Conservation (phyloP, 2,113 vertebrate species). For the Nicator chloris region DNA sequence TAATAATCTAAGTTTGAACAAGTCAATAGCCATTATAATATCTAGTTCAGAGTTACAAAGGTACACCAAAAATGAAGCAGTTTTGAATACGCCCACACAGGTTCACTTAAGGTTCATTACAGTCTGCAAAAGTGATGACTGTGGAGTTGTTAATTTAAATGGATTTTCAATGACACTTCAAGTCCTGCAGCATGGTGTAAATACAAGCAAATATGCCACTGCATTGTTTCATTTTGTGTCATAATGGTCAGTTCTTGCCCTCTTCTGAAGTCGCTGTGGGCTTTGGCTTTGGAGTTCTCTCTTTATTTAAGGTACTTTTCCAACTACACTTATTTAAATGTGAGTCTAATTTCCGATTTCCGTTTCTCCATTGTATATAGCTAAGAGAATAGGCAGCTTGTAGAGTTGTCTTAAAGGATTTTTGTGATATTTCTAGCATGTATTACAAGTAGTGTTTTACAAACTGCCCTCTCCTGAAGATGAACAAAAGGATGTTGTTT, state of each 20-base stretch:
- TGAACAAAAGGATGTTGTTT: not conserved
- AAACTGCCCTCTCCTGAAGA: not conserved
- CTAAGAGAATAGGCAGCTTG: not conserved
- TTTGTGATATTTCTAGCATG: not conserved
- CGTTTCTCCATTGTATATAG: not conserved
- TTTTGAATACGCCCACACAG: not conserved
- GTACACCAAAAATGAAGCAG: not conserved
- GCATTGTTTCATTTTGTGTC: not conserved
- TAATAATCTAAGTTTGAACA: constrained; percentile 38
- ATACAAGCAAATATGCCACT: not conserved
- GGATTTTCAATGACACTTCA: not conserved
- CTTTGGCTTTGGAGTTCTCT: not conserved
- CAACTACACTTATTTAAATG: not conserved
- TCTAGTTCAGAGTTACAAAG: constrained; percentile 12
- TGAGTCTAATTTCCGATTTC: not conserved
- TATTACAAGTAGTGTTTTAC: not conserved
- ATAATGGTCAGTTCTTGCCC: not conserved
- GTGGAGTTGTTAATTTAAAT: constrained; percentile 11
- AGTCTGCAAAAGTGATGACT: constrained; percentile 8
- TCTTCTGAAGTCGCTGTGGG: not conserved
- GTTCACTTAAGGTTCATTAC: constrained; percentile 32
- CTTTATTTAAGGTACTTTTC: not conserved
- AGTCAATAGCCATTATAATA: constrained; percentile 43
- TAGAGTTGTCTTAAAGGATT: not conserved
- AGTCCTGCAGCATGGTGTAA: not conserved